Evolutionary conservation across 2,113 vertebrate genomes (phyloP), one percentile per base, ranked within the genome.

Genomic region (Dermatemys mawii): DNA sequence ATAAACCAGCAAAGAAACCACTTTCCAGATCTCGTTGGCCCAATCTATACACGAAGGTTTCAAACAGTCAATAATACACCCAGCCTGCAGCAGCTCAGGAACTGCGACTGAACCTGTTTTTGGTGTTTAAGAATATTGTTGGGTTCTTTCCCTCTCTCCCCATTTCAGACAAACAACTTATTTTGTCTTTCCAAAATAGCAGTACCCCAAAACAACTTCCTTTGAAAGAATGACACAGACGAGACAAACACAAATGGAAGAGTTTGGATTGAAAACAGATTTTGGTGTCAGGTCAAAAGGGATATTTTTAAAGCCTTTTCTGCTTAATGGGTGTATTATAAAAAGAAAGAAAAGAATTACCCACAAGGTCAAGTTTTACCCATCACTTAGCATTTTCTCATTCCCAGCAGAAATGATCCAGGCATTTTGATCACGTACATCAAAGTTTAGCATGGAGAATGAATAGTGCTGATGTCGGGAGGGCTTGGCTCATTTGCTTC

Each of bases 261-360:
- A 21, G 91, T 83, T 88, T 89, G 95, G 95, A 97, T 97, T 29
- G 76, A 96, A 97, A 97, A 84, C 95, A 97, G 96, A 97, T 95
- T 93, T 93, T 24, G 16, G 78, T 1, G 0, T 60, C 87, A 90
- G n/a, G 83, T 87, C 95, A 96, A 91, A 87, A 70, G 21, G 6
- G 3, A 86, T 81, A 82, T 53, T 51, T 46, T 51, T 53, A 38
- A 44, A 95, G 91, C 86, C 91, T 84, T 10, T 89, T 94, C 94
- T 86, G 32, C 88, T 83, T 88, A 67, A 91, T 5, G 90, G 70
- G 81, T 3, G 70, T 81, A 91, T 55, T 60, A 80, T 83, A 82
- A 81, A 81, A 91, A 93, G 51, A 17, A 32, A 83, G 90, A 81
- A 94, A 90, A 95, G 83, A 97, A 89, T 89, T 88, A 60, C 57